These are phyloP conservation scores for Dipodomys stephensi DNA, from an alignment of 2,113 vertebrate species.

Conservation along the genomic window DNA sequence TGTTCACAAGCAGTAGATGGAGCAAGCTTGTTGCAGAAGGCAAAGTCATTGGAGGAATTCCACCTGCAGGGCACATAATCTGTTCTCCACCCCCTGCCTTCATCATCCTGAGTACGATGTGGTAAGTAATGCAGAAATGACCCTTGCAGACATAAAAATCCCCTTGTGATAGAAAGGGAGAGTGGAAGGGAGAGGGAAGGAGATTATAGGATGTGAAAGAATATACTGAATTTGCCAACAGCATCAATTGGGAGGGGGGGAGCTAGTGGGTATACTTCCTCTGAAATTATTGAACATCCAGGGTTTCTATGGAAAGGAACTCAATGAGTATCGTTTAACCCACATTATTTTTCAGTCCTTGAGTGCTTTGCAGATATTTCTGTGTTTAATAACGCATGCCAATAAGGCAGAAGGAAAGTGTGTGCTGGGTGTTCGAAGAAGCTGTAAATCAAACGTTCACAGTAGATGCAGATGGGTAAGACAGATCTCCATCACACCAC, in stretches of 20 bases:
- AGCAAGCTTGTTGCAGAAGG: conserved; percentile 39
- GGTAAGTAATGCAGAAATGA: conserved; percentile 22
- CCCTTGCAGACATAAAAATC: background rate
- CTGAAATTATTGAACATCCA: background rate
- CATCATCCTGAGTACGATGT: background rate
- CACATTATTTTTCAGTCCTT: background rate
- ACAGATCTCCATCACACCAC: background rate
- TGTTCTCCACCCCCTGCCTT: background rate
- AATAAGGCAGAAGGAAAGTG: background rate
- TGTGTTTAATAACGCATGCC: conserved; percentile 36
- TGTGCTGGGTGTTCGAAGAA: conserved; percentile 15
- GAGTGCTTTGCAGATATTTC: background rate
- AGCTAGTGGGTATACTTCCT: background rate
- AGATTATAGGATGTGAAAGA: background rate
- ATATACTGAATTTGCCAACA: background rate
- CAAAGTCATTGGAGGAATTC: conserved; percentile 15
- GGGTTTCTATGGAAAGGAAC: background rate
- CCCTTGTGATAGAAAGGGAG: too few relatives aligned
- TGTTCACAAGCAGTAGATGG: conserved; percentile 13
- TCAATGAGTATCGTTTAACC: background rate
- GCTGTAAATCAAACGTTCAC: background rate
- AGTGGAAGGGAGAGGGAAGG: background rate
- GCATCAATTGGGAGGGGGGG: background rate
- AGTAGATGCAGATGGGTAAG: background rate
- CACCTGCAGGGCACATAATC: background rate